These are phyloP conservation scores for Athripsodes cinereus DNA, from an alignment of 2,888 invertebrate species.

Conservation along the genomic window DNA sequence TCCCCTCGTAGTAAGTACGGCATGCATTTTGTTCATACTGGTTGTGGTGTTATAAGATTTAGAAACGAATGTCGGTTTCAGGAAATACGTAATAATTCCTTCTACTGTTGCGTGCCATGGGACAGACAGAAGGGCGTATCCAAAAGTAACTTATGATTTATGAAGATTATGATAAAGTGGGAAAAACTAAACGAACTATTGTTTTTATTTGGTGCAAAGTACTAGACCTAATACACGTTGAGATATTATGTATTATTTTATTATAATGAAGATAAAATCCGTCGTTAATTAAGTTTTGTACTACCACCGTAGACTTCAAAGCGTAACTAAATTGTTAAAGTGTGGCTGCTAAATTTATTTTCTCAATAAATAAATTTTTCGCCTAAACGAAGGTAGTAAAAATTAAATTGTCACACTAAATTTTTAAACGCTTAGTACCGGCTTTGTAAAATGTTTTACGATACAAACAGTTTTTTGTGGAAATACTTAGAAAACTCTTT, in stretches of 20 bases:
- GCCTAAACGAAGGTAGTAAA: background rate
- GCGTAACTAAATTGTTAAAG: background rate
- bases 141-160: background rate
- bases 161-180: slow-evolving; percentile 1
- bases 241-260: background rate
- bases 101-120: background rate
- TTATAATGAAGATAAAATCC: slow-evolving; percentile 2
- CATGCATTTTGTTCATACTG: too few relatives aligned
- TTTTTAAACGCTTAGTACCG: background rate
- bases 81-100: too few relatives aligned
- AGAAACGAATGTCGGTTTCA: too few relatives aligned
- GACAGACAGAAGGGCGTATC: background rate
- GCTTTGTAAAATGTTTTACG: too few relatives aligned
- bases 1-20: too few relatives aligned
- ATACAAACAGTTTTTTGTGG: too few relatives aligned
- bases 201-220: background rate
- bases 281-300: background rate
- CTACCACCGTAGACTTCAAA: background rate
- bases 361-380: background rate
- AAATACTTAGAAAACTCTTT: too few relatives aligned
- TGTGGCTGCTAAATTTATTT: background rate
- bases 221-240: background rate
- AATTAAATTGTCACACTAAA: background rate
- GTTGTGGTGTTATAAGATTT: too few relatives aligned
- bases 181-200: background rate